These are phyloP conservation scores for Mormyrus iriodes DNA, from an alignment of 2,113 vertebrate species.

Conservation along the genomic window DNA sequence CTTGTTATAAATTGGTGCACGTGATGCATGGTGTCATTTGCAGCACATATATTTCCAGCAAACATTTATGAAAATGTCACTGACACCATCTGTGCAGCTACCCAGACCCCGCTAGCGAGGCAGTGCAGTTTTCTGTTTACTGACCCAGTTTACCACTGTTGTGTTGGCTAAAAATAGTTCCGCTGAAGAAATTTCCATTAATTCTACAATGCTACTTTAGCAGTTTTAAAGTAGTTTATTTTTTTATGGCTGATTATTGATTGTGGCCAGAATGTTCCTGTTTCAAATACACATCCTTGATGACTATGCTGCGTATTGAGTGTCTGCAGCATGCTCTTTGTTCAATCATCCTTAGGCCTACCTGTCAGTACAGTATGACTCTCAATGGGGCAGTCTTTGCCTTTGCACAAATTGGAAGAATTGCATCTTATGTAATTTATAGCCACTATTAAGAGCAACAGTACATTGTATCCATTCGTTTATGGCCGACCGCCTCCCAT, in stretches of 20 bases:
- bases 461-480: neutral
- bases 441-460: neutral
- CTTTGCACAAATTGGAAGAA: neutral
- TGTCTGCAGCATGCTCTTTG: neutral
- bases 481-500: neutral
- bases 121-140: neutral
- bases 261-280: neutral
- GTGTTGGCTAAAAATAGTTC: neutral
- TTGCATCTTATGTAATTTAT: neutral
- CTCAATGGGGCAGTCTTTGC: neutral
- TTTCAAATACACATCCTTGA: neutral
- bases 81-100: neutral
- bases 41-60: neutral
- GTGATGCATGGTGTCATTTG: neutral
- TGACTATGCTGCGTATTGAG: neutral
- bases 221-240: neutral
- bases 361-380: neutral
- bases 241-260: neutral
- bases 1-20: neutral
- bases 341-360: neutral
- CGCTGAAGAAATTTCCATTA: neutral
- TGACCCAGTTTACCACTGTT: neutral
- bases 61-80: conserved; percentile 14
- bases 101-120: neutral
- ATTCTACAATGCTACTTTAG: neutral